Conservation (phyloP, 2,113 vertebrate species). For the Propithecus coquereli region DNA sequence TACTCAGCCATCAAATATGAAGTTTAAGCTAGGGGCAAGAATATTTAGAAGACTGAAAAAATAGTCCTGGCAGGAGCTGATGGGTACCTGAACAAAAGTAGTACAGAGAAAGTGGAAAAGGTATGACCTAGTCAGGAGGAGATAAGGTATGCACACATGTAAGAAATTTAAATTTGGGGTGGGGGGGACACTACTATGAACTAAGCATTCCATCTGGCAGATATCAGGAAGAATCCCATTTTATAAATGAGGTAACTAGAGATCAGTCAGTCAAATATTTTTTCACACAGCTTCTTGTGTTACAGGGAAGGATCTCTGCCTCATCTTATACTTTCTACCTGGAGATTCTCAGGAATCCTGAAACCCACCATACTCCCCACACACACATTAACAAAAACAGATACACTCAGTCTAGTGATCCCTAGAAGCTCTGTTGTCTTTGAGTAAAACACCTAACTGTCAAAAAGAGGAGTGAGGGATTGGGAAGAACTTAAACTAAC, state of each 20-base stretch:
- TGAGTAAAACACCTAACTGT: not conserved
- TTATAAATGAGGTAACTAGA: not conserved
- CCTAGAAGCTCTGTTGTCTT: not conserved
- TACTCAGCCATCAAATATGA: not conserved
- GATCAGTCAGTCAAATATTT: not conserved
- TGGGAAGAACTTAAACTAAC: not conserved
- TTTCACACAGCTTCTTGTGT: not conserved
- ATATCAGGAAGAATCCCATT: not conserved
- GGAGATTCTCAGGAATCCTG: not conserved
- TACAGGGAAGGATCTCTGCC: not conserved
- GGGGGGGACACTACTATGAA: not conserved
- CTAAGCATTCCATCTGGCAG: not conserved
- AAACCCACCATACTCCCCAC: rapidly evolving
- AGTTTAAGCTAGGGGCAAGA: not conserved
- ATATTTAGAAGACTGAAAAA: not conserved
- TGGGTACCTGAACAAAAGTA: not conserved
- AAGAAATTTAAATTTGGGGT: not conserved
- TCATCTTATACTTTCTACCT: not conserved
- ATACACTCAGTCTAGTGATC: not conserved
- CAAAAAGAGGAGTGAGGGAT: not conserved
- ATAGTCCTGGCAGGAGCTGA: not conserved
- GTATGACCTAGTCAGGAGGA: not conserved
- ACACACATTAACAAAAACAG: not conserved
- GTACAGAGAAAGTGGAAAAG: not conserved
- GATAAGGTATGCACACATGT: not conserved